Evolutionary conservation across 1,140 invertebrate genomes (phyloP).

Genomic region (Apis mellifera): Amel_HAv3.1 CM009941.2:15646501-15647000

Average conservation of each 20-base stretch:
- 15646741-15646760: neutral
- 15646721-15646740: constrained; percentile 30
- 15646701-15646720: constrained; percentile 36
- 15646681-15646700: constrained; percentile 38
- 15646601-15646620: neutral
- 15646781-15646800: neutral
- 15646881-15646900: no score
- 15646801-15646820: neutral
- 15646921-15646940: neutral
- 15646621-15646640: neutral
- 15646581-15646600: no score
- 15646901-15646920: neutral
- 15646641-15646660: neutral
- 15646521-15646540: no score
- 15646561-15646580: no score
- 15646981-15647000: neutral
- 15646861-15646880: neutral
- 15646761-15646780: neutral
- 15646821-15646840: neutral
- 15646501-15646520: neutral
- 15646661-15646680: neutral
- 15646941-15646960: neutral
- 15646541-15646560: no score
- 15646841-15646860: neutral
- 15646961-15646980: neutral